Base-by-base conservation (phyloP, 2,888 invertebrate genomes). In the Julus scandinavius region DNA sequence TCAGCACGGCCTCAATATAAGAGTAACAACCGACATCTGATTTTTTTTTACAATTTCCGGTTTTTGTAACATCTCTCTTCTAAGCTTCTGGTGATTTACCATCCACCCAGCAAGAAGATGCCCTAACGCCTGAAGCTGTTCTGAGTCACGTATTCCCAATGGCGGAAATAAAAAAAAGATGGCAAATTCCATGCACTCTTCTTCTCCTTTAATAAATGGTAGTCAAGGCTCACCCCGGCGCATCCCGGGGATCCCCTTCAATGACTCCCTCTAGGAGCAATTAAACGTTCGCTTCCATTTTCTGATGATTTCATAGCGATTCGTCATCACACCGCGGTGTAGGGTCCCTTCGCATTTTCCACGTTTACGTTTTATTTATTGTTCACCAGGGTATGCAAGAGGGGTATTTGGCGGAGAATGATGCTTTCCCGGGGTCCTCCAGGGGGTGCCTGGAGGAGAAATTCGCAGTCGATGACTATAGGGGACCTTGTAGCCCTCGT, bases 241-340 rank as follows among this genome's bases (percentile, higher is more conserved):
- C n/a, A 15, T 63, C 63, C 20, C 20, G 20, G 63, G 63, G 63
- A n/a, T 20, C 63, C 63, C 63, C 20, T 63, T 49, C 13, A 2
- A 63, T 63, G 63, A 20, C 63, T 63, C 63, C 63, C 63, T 63
- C n/a, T 63, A 63, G 63, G 63, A 63, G 63, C 63, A 63, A 63
- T 63, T n/a, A 63, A 63, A 63, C 20, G 63, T 63, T 63, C n/a
- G 63, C 63, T 63, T 63, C 63, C 63, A 63, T 63, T 63, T 63
- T 63, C 63, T 63, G 63, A 63, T 63, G 63, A 63, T 63, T 63
- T 63, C 63, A 63, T 63, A 20, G 63, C 63, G 20, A 63, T 63
- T 63, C 63, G 63, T 63, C 63, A 63, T 20, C 63, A 63, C n/a
- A 20, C 63, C 63, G 11, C 49, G 49, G 49, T 49, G 11, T 13